These are phyloP conservation scores for Dendrocincla tyrannina DNA, from an alignment of 2,797 vertebrate genomes.

Conservation along the genomic window DNA sequence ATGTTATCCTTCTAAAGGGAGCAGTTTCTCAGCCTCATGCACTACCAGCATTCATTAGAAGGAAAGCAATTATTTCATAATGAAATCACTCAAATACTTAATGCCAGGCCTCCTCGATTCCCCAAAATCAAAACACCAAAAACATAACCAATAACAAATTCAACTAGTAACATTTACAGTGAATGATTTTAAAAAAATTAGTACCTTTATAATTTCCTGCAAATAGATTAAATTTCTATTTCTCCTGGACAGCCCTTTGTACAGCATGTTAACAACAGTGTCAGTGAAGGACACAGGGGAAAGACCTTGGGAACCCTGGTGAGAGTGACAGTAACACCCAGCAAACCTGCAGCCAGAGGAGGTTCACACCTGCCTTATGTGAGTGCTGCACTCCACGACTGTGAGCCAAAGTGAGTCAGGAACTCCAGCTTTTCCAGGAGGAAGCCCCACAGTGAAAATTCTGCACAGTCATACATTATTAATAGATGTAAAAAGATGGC, in stretches of 20 bases:
- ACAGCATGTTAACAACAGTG: rapidly evolving
- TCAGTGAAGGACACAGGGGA: background rate
- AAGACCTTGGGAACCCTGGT: rapidly evolving
- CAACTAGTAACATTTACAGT: background rate
- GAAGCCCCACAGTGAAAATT: background rate
- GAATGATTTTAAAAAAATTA: background rate
- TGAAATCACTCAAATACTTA: background rate
- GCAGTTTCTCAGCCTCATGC: background rate
- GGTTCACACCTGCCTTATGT: rapidly evolving
- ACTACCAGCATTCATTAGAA: background rate
- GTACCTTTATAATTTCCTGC: background rate
- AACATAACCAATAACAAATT: background rate
- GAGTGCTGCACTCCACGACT: rapidly evolving
- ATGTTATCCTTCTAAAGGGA: background rate
- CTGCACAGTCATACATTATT: background rate
- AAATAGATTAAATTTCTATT: background rate
- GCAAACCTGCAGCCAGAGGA: background rate
- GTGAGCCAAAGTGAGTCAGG: background rate
- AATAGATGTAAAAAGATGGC: background rate
- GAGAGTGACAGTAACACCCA: background rate
- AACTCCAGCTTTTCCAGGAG: background rate
- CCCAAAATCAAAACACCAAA: background rate
- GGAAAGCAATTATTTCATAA: background rate
- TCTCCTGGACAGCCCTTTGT: background rate
- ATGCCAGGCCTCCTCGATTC: background rate